Evolutionary conservation across 1,140 invertebrate genomes (phyloP), one percentile per base, ranked within the genome.

Genomic region (Lepidurus arcticus): DNA sequence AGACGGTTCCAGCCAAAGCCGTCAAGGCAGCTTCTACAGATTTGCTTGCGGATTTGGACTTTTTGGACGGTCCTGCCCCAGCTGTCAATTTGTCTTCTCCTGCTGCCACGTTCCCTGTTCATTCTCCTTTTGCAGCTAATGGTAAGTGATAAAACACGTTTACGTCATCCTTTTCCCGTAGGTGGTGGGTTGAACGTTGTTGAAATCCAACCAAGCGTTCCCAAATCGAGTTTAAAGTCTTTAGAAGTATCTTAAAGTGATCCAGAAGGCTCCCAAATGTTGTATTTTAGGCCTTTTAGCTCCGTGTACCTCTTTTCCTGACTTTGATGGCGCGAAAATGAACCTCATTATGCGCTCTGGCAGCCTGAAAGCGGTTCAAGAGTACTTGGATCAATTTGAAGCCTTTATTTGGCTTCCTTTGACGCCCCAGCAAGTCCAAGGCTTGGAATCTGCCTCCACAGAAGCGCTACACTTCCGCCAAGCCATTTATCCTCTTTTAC

Each of bases 121-220:
- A 24, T 74, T 24, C 45, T n/a, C 34, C 34, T 3, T 34, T 34
- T 34, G 34, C 34, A 34, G 34, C 34, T 34, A 34, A 34, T 34
- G 34, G 34, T 34, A 34, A 34, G 34, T 34, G 34, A 34, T 34
- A 34, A 34, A 34, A 34, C 34, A 34, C 34, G 34, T 34, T 34
- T 82, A 11, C 24, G 75, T 11, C 77, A 42, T 44, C 79, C 13
- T 26, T 78, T 9, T 75, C 34, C 44, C 73, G 24, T 44, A 44
- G 77, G 76, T 42, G 44, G 42, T 24, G 76, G 26, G 75, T 47
- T 81, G 21, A 65, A 78, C 77, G 73, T 73, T 44, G 42, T 65
- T 74, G 75, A 79, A n/a, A 74, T 81, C 1, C 42, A 80, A 43
- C 73, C 73, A 34, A 78, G 81, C 8, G 79, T 78, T 45, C 44